Evolutionary conservation across 2,113 vertebrate species (phyloP), one percentile per base, ranked within the genome.

Genomic region (Hiodon alosoides): DNA sequence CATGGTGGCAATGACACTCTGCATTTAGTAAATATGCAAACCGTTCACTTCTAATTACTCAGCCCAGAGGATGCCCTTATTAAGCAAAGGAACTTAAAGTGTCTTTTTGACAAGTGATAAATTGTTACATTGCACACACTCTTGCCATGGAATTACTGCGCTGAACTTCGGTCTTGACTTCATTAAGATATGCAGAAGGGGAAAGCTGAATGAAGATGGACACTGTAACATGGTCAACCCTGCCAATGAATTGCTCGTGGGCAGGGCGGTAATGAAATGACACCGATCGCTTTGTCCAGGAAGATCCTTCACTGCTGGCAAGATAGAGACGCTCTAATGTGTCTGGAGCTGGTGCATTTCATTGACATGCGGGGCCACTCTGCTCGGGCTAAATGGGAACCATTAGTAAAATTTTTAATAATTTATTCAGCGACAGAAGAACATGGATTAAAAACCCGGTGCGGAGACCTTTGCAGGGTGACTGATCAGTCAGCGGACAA

Each of bases 1-100:
- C 94, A 85, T 94, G 94, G 92, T 95, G 90, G 91, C 92, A 92
- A 93, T 95, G 94, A 96, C 95, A 95, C 93, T 92, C 90, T 59
- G 90, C 93, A 94, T 96, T 98, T 94, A 95, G 95, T 95, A 98
- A 98, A 97, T 97, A 98, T 97, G 95, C 94, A 97, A 96, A 96
- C 92, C 87, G 93, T 94, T 94, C 93, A 91, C 92, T 93, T 94
- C 94, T 98, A 98, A 98, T 98, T 98, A 95, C 94, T 92, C 92
- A 91, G 94, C 94, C 94, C 92, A 90, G 91, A 93, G 94, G 92
- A 94, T 94, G 95, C 94, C 94, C 95, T 97, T 97, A 97, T 97
- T 98, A 97, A 94, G 94, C 90, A 90, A 88, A 89, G 93, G 93
- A 97, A 96, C 94, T 94, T 94, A 93, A 96, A 97, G 95, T 95